Evolutionary conservation across 1,140 invertebrate genomes (phyloP).

Genomic region (Platorchestia sp.): DNA sequence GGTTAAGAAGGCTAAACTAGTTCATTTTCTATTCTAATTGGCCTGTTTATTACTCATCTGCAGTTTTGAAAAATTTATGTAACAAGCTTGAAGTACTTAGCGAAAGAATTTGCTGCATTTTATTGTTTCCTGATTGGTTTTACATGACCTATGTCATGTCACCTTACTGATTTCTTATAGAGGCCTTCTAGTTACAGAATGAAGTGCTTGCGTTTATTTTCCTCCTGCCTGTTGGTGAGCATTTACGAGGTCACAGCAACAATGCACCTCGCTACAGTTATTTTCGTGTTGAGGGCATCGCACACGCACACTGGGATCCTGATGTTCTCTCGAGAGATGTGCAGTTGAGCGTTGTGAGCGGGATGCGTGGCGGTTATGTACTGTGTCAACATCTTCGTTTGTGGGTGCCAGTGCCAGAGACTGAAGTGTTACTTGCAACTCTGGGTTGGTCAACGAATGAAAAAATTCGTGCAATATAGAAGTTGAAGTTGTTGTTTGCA

Average conservation of each 20-base stretch:
- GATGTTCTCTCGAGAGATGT: not conserved
- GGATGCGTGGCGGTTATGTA: not conserved
- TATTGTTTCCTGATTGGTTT: not conserved
- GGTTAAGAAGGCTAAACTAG: no score
- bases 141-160: not conserved
- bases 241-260: not conserved
- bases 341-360: not conserved
- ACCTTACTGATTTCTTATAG: not conserved
- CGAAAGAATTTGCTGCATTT: no score
- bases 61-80: no score
- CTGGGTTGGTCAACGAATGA: not conserved
- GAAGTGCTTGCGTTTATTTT: not conserved
- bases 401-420: no score
- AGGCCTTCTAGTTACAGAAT: not conserved
- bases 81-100: no score
- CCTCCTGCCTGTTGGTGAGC: not conserved
- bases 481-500: not conserved
- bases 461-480: not conserved
- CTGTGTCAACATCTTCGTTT: not conserved
- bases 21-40: no score
- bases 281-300: not conserved
- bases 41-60: no score
- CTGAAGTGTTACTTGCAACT: not conserved
- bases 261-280: not conserved
- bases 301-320: not conserved